phyloP scores from a whole-genome alignment of 1,140 invertebrate genomes.

The Brachystomella parvula region DNA sequence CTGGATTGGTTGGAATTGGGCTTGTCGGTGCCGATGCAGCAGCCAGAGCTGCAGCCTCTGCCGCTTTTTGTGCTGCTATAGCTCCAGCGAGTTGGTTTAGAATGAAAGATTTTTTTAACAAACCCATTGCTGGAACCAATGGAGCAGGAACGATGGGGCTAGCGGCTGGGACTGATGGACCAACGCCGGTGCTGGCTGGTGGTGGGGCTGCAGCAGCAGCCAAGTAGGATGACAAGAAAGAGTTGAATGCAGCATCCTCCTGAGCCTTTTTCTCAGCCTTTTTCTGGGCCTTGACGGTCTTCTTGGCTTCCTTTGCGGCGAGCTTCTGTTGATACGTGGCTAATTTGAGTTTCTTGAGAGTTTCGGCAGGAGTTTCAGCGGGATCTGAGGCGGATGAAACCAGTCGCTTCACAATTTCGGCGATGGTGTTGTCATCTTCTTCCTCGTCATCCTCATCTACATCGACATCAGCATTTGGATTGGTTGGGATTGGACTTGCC shows the following conservation, averaged over 20 bases:
- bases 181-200: background rate
- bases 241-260: background rate
- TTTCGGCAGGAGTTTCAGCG: constrained; percentile 4
- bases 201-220: background rate
- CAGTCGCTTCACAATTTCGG: background rate
- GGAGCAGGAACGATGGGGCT: background rate
- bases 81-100: background rate
- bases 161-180: background rate
- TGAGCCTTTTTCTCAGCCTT: background rate
- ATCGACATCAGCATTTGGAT: background rate
- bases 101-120: constrained; percentile 8
- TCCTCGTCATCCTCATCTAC: background rate
- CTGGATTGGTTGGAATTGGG: background rate
- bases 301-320: background rate
- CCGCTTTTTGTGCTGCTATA: background rate
- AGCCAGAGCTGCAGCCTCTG: background rate
- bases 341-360: background rate
- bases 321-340: background rate
- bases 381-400: background rate
- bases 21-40: background rate
- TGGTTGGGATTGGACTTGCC: background rate
- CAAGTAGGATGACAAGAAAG: background rate
- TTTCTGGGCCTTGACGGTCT: background rate
- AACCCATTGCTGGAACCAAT: constrained; percentile 11
- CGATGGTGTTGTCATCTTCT: background rate